Percentiles rank a stretch among this genome's conserved stretches.
Conservation (phyloP, 2,888 invertebrate genomes). For the Aquatica leii region DNA sequence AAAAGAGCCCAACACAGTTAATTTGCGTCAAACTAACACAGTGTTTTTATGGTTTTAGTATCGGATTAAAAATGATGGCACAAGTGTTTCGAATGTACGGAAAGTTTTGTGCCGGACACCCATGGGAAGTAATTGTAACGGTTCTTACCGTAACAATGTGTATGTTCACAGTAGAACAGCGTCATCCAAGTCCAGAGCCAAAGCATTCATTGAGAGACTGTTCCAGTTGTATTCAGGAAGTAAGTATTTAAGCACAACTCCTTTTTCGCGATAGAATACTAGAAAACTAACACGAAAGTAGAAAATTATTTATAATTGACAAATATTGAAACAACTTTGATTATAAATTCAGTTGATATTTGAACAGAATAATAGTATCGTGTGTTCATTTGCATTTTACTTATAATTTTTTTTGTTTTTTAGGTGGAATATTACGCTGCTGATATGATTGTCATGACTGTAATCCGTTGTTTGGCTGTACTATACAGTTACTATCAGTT, state of each 20-base stretch:
- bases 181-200: constrained; percentile 49
- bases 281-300: not conserved
- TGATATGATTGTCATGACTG: constrained; percentile 90
- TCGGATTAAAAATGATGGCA: constrained; percentile 62
- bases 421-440: constrained; percentile 87
- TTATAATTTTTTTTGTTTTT: too few relatives aligned
- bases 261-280: not conserved
- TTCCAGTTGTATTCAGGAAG: constrained; percentile 63
- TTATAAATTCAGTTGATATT: constrained; percentile 22
- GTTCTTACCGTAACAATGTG: constrained; percentile 82
- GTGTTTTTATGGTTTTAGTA: too few relatives aligned
- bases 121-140: constrained; percentile 94
- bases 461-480: constrained; percentile 88
- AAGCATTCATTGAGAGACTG: constrained; percentile 66
- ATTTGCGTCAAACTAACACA: too few relatives aligned
- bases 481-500: constrained; percentile 94
- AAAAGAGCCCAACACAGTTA: too few relatives aligned
- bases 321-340: not conserved
- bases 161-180: constrained; percentile 77
- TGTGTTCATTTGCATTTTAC: not conserved
- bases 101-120: constrained; percentile 90
- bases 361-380: not conserved
- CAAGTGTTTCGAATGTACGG: constrained; percentile 85
- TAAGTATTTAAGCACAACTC: constrained; percentile 21
- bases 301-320: not conserved